These are phyloP conservation scores for Xylota sylvarum DNA, from an alignment of 2,888 invertebrate species.

Conservation along the genomic window DNA sequence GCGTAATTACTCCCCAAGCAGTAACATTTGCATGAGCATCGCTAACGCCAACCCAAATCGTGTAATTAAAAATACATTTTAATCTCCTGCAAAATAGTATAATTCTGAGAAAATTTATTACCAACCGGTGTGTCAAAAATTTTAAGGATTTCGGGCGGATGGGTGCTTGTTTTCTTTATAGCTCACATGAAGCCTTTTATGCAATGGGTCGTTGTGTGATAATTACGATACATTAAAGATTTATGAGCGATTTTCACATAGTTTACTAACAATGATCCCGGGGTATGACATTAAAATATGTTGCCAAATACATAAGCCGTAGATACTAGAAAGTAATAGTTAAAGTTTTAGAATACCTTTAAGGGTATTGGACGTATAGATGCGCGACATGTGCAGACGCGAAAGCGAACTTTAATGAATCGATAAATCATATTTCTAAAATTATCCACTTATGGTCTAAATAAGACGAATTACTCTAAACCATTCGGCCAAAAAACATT, in stretches of 20 bases:
- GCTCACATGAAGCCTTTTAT: conserved; percentile 25
- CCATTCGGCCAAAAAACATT: too few species aligned
- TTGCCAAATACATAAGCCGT: background rate
- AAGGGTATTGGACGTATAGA: background rate
- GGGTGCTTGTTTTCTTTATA: conserved; percentile 38
- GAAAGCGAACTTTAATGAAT: too few species aligned
- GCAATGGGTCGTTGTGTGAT: conserved; percentile 33
- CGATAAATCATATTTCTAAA: too few species aligned
- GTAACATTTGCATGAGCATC: conserved; percentile 37
- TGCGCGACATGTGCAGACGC: background rate
- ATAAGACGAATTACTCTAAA: too few species aligned
- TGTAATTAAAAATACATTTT: conserved; percentile 66
- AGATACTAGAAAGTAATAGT: background rate
- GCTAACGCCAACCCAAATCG: conserved; percentile 36
- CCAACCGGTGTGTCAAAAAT: conserved; percentile 56
- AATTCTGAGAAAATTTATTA: conserved; percentile 60
- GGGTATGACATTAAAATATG: conserved; percentile 18
- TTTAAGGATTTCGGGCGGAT: conserved; percentile 14
- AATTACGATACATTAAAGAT: conserved; percentile 58
- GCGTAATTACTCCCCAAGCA: conserved; percentile 52
- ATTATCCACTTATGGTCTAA: too few species aligned
- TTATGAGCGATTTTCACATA: conserved; percentile 54
- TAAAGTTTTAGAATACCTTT: conserved; percentile 4
- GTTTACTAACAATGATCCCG: conserved; percentile 40
- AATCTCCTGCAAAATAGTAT: conserved; percentile 53